phyloP scores from a whole-genome alignment of 2,797 vertebrate species.

The Chromis chromis region DNA sequence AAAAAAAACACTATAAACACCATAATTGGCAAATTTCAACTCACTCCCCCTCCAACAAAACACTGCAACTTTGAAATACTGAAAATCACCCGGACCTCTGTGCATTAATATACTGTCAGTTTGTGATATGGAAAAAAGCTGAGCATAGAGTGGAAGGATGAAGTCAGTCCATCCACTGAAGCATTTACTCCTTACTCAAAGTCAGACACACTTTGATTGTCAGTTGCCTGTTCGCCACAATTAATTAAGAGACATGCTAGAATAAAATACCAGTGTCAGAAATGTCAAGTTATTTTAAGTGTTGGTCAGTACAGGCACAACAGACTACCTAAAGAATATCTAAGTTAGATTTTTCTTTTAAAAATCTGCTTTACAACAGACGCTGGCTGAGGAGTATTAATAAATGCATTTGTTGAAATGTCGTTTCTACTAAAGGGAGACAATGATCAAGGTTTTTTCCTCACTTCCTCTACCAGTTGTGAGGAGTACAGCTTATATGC shows the following conservation, averaged over 20 bases:
- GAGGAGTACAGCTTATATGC: conserved; percentile 5
- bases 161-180: conserved; percentile 1
- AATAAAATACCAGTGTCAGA: conserved; percentile 11
- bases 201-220: conserved; percentile 61
- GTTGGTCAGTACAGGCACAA: conserved; percentile 24
- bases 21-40: conserved; percentile 21
- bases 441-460: conserved; percentile 8
- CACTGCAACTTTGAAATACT: conserved; percentile 42
- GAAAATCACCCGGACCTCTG: neutral
- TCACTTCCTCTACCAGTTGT: neutral
- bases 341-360: neutral
- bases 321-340: neutral
- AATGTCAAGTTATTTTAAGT: conserved; percentile 1
- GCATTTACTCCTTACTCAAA: conserved; percentile 11
- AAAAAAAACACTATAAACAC: conserved; percentile 45
- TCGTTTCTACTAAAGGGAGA: conserved; percentile 7
- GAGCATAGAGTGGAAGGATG: conserved; percentile 11
- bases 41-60: conserved; percentile 6
- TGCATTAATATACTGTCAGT: conserved; percentile 18
- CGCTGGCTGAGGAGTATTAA: conserved; percentile 21
- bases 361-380: conserved; percentile 24
- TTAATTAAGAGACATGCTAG: conserved; percentile 10
- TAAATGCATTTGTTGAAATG: conserved; percentile 22
- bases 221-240: conserved; percentile 30
- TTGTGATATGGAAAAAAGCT: conserved; percentile 2